Conservation (phyloP, 2,888 invertebrate genomes). For the Dryomyza anilis region DNA sequence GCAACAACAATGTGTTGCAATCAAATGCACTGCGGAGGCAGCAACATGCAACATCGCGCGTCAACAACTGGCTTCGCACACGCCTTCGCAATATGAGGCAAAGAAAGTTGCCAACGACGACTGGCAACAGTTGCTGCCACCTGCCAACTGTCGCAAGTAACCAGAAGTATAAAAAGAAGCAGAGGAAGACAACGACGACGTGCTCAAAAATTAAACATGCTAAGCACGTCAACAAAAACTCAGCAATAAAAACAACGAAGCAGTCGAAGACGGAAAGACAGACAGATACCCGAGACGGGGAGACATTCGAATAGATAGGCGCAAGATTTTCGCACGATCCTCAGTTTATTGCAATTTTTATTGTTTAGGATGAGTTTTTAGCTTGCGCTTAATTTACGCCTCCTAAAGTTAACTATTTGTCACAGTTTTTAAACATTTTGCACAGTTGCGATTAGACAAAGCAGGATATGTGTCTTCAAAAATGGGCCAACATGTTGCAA, state of each 20-base stretch:
- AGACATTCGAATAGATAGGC: conserved; percentile 42
- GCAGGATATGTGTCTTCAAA: no score
- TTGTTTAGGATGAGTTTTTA: conserved; percentile 36
- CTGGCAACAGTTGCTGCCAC: neutral
- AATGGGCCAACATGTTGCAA: neutral
- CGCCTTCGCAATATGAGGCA: neutral
- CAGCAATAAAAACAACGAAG: neutral
- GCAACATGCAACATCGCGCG: neutral
- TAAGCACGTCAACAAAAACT: neutral
- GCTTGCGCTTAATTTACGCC: neutral
- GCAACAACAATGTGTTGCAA: neutral
- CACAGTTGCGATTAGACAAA: no score
- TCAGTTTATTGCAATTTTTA: conserved; percentile 39
- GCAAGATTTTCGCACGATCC: conserved; percentile 37
- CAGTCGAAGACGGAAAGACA: conserved; percentile 8
- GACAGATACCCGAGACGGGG: neutral
- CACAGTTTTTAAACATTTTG: neutral
- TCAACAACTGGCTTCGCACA: neutral
- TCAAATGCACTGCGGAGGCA: neutral
- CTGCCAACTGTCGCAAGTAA: neutral
- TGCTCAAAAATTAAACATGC: no score
- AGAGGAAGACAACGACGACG: no score
- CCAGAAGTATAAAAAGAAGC: neutral
- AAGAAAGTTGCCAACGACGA: conserved; percentile 1
- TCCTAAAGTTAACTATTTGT: neutral